Base-by-base conservation (phyloP, 2,113 vertebrate species). In the Nothobranchius kuhntae region DNA sequence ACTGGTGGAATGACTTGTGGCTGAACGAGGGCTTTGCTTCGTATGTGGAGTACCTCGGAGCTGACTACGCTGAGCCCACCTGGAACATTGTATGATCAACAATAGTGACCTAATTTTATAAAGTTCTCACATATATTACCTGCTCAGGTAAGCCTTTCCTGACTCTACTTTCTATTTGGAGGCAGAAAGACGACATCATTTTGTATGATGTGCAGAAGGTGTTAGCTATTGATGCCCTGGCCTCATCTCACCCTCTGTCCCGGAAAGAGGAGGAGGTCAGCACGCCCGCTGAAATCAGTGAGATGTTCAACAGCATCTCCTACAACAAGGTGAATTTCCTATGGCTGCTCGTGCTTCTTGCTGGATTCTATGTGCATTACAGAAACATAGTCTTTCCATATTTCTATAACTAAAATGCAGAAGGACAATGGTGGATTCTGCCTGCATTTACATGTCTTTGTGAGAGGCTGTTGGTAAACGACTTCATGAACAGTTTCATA, bases 1-100 rank as follows among this genome's bases (percentile, higher is more conserved):
- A 36, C 4, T 99, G 97, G 97, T 98, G 97, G 97, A 98, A 96
- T 0, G 96, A 98, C 83, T 84, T 99, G 69, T 99, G 97, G 97
- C 83, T 99, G 75, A 99, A 99, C 0, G 97, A 98, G 65, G 97
- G 97, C 14, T 99, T 99, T 0, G 97, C 97, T 0, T 95, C 95
- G 0, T 99, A 98, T 0, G 96, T 98, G 57, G 92, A 97, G 69
- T 98, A 96, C 74, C 92, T 99, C 15, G 97, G 96, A 0, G 94
- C 93, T 0, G 9, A 97, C 83, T 7, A 59, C 0, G 96, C 90
- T 0, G 94, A 98, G 71, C 53, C 71, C 4, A 21, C 21, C 4
- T 98, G 96, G 96, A 76, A 86, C 38, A 92, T 97, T 0, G 97
- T 98, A 86, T 93, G 95, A 86, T 14, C 51, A 24, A 1, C 30